Base-by-base conservation (phyloP, 2,888 invertebrate species). In the Tachina fera region DNA sequence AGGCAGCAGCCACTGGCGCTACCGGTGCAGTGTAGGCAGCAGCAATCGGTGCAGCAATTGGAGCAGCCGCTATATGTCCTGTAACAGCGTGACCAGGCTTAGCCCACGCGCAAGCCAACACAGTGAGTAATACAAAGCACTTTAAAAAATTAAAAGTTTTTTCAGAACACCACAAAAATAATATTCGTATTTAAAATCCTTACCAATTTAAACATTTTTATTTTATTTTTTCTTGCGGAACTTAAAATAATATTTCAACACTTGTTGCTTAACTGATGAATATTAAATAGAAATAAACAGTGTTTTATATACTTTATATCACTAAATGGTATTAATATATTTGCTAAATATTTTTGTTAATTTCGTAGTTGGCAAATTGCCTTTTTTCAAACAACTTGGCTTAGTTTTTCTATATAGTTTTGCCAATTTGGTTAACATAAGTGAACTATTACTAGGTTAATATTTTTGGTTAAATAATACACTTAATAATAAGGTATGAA, bases 151-250 rank as follows among this genome's bases (percentile, higher is more conserved):
- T 47, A 11, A 75, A 4, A 13, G 39, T 43, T 31, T n/a, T 43
- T 51, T 13, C 31, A 31, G 31, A 31, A 31, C 31, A 19, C 19
- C 8, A 5, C 22, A 51, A 51, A 43, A 43, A 31, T 31, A 31
- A 31, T 31, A 31, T 31, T 31, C 31, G 31, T 19, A 2, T 53
- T 53, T 51, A 6, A 49, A 56, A 49, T 74, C 49, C 78, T 81
- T 80, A 86, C 84, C 84, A 83, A 77, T 77, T 86, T 83, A 60
- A 76, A 83, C 83, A 86, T 83, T 76, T 83, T 79, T 4, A 49
- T 63, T 61, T 9, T 22, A 16, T 31, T 8, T 56, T 22, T 39
- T 72, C 56, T 80, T 72, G 11, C 13, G 49, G 43, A 78, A 72
- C 9, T 5, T 13, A 60, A 19, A 49, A 31, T 53, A 49, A 31